These are phyloP conservation scores for Peromyscus nudipes DNA, from an alignment of 2,797 vertebrate genomes.

Conservation along the genomic window DNA sequence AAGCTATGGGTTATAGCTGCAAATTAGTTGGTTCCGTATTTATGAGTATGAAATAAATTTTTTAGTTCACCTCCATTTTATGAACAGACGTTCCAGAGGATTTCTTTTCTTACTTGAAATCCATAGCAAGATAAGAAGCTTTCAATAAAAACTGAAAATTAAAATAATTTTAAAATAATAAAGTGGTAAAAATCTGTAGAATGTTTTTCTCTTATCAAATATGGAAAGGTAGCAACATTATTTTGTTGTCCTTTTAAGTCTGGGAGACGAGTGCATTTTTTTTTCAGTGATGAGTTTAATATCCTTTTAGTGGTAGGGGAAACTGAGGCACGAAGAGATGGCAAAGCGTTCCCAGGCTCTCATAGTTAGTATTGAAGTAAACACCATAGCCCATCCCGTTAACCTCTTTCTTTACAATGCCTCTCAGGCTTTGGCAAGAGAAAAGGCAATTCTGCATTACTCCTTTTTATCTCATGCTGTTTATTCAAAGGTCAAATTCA, in stretches of 20 bases:
- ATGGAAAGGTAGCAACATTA: neutral
- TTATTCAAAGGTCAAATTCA: slow-evolving; percentile 77
- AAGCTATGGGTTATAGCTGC: slow-evolving; percentile 38
- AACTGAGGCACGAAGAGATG: neutral
- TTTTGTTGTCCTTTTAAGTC: slow-evolving; percentile 45
- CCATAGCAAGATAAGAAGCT: slow-evolving; percentile 24
- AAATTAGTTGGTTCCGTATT: slow-evolving; percentile 22
- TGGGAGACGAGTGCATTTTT: neutral
- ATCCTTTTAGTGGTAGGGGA: neutral
- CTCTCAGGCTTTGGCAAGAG: slow-evolving; percentile 39
- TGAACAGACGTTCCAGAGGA: slow-evolving; percentile 45
- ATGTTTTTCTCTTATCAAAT: slow-evolving; percentile 46
- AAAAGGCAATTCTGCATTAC: slow-evolving; percentile 63
- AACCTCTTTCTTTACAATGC: slow-evolving; percentile 32
- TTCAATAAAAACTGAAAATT: slow-evolving; percentile 63
- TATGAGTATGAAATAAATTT: slow-evolving; percentile 53
- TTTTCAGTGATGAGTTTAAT: neutral
- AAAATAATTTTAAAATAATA: slow-evolving; percentile 39
- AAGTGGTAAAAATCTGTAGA: neutral
- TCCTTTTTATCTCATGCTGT: slow-evolving; percentile 51
- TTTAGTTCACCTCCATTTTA: slow-evolving; percentile 57
- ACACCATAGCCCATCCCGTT: neutral
- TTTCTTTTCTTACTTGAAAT: slow-evolving; percentile 59
- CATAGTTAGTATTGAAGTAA: neutral
- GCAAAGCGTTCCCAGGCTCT: neutral